Base-by-base conservation (phyloP, 2,888 invertebrate genomes). In the Oeneis ivallda region DNA sequence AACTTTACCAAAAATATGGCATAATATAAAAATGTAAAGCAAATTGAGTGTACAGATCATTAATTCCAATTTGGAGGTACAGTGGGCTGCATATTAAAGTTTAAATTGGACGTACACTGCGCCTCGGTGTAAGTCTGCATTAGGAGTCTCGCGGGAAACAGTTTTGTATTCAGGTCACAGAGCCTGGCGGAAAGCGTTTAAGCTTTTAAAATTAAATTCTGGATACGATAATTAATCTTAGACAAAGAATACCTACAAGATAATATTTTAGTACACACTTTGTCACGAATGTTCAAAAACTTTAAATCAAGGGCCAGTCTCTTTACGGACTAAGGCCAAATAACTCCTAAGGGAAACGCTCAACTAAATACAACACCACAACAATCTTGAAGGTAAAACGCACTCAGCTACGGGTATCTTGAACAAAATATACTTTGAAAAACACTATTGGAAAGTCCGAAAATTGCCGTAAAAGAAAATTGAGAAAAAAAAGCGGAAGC, bases 81-180 rank as follows among this genome's bases (percentile, higher is more conserved):
- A 84, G 79, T 82, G 78, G 80, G 84, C 79, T 86, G 87, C 86
- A 89, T 89, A 87, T 89, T 88, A 89, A 89, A 89, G 81, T 89
- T 90, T 87, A 90, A 89, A 89, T 89, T 88, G 89, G 86, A 87
- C 87, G 86, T 84, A 84, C 83, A 81, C 78, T 83, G 84, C 81
- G 82, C 85, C 75, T 79, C 79, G 81, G 83, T 87, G 88, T 90
- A 89, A 89, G 88, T 88, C 89, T 87, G 85, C 84, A 87, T 89
- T 89, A 90, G 84, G 79, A 77, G 77, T 83, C 89, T 74, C 85
- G 65, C 60, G 87, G 80, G 87, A 76, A 74, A 76, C 78, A 74
- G 75, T 66, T 65, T 68, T 47, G 60, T 76, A 71, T 32, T 59
- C 64, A 47, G 72, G 69, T 66, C 72, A 72, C 67, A 68, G 71